Conservation (phyloP, 2,113 vertebrate genomes). For the cattle (Bos taurus) region ARS-UCD2.0 NC_037357.1:14713501-14714000, state of each 20-base stretch:
- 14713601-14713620: background rate
- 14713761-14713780: slow-evolving; percentile 24
- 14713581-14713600: background rate
- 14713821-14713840: slow-evolving; percentile 29
- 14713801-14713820: slow-evolving; percentile 3
- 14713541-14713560: background rate
- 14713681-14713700: background rate
- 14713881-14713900: background rate
- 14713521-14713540: background rate
- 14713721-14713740: background rate
- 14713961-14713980: background rate
- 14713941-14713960: slow-evolving; percentile 24
- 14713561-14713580: background rate
- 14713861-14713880: background rate
- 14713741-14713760: background rate
- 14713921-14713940: background rate
- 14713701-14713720: background rate
- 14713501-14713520: background rate
- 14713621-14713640: background rate
- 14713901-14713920: background rate
- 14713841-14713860: slow-evolving; percentile 2
- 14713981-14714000: background rate
- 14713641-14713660: background rate
- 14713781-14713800: background rate
- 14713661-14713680: background rate